Conservation (phyloP, 2,797 vertebrate genomes). For the Lutjanus campechanus region DNA sequence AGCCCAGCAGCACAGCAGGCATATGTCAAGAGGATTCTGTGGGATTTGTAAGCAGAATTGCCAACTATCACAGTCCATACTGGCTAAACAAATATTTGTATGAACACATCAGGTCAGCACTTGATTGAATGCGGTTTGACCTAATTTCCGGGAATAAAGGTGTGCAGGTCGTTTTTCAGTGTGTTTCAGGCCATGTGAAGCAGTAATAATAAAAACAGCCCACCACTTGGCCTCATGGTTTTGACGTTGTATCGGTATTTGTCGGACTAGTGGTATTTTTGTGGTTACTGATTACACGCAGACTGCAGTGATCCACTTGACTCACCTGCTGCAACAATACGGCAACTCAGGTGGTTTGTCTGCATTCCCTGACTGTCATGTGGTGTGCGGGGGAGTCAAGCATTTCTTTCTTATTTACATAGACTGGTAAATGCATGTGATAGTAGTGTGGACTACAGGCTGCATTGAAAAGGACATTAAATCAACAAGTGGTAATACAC, state of each 20-base stretch:
- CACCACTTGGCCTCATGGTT: neutral
- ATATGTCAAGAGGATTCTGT: neutral
- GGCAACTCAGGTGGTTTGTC: slow-evolving; percentile 48
- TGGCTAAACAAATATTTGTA: slow-evolving; percentile 33
- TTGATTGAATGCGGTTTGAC: slow-evolving; percentile 8
- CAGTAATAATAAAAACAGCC: neutral
- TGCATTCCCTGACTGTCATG: slow-evolving; percentile 66
- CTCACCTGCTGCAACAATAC: slow-evolving; percentile 48
- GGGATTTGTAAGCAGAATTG: slow-evolving; percentile 9
- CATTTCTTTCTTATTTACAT: slow-evolving; percentile 3
- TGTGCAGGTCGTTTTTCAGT: slow-evolving; percentile 6
- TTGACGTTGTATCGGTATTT: slow-evolving; percentile 27
- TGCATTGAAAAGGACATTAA: neutral
- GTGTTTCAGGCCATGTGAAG: neutral
- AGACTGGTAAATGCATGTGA: neutral
- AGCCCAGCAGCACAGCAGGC: neutral
- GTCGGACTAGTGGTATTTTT: slow-evolving; percentile 11
- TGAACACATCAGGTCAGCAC: neutral
- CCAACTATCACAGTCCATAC: neutral
- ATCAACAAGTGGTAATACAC: slow-evolving; percentile 24
- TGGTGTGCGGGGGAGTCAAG: neutral
- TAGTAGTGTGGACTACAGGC: too few species aligned
- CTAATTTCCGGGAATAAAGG: slow-evolving; percentile 20
- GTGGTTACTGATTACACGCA: slow-evolving; percentile 56
- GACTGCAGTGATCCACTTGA: slow-evolving; percentile 10